phyloP scores from a whole-genome alignment of 1,140 invertebrate species.

The Maniola jurtina region DNA sequence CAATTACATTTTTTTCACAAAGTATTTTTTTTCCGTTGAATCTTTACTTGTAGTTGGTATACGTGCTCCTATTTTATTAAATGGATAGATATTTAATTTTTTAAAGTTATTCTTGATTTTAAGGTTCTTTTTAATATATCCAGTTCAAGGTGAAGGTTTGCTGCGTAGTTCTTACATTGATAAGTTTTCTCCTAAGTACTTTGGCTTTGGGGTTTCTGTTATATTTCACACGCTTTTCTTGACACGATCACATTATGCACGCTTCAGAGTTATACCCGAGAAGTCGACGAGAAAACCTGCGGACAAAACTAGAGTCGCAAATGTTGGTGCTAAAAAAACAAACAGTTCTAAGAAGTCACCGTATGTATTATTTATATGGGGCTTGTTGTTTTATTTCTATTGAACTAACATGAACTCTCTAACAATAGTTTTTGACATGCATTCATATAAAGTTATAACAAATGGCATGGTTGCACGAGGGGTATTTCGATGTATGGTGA shows the following conservation, averaged over 20 bases:
- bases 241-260: constrained; percentile 39
- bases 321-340: constrained; percentile 55
- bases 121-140: too few relatives aligned
- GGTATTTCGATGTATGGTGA: not conserved
- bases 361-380: constrained; percentile 62
- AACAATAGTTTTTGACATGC: not conserved
- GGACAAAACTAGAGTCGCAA: constrained; percentile 43
- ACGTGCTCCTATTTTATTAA: too few relatives aligned
- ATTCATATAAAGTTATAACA: constrained; percentile 12
- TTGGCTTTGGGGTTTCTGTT: not conserved
- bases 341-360: constrained; percentile 55
- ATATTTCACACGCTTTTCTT: constrained; percentile 22
- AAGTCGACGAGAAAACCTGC: constrained; percentile 49
- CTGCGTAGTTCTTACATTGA: too few relatives aligned
- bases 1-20: too few relatives aligned
- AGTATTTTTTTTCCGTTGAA: too few relatives aligned
- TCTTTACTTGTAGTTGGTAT: too few relatives aligned
- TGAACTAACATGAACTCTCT: constrained; percentile 26
- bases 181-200: not conserved
- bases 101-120: too few relatives aligned
- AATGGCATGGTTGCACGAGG: constrained; percentile 34
- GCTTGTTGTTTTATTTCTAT: constrained; percentile 20
- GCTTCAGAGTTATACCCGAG: constrained; percentile 58
- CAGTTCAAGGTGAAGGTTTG: too few relatives aligned
- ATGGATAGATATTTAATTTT: too few relatives aligned